Base-by-base conservation (phyloP, 2,113 vertebrate genomes). In the Apodemus speciosus region DNA sequence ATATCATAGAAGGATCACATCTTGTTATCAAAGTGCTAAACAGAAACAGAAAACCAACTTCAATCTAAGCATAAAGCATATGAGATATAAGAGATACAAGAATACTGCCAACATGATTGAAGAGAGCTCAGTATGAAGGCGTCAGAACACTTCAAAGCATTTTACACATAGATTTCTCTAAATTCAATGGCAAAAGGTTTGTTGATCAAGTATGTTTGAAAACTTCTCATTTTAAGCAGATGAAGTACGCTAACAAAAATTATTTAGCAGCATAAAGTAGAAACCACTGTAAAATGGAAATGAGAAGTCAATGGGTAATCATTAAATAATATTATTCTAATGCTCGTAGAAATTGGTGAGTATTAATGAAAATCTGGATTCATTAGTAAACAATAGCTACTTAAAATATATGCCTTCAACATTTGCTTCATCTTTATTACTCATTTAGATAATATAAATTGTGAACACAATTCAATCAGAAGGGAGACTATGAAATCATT, bases 381-480 rank as follows among this genome's bases (percentile, higher is more conserved):
- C 69, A 30, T 13, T 32, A 66, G 49, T 68, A 60, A 77, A 91
- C 71, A 92, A 49, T 21, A 75, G 49, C 69, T 13, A 49, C 14
- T 58, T 88, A 27, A 89, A 77, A 60, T 58, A 62, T 58, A 30
- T 76, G 56, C 56, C n/a, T 66, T 85, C 46, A 32, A 84, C 10
- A 71, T 76, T n/a, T 80, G 3, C 23, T 90, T 46, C 21, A 38
- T 80, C 30, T 86, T 1, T 27, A 38, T 4, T 86, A 85, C 40
- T 30, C 15, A 58, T 77, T 89, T 89, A 93, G 72, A 9, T 7
- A 77, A 89, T 83, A 77, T 77, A 77, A 40, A 89, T 86, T 83
- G 46, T 6, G 13, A 66, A 85, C 75, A 88, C 90, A 85, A 1
- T 66, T 81, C 32, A 90, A 0, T 51, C 38, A 81, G 27, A 60